Evolutionary conservation across 2,113 vertebrate genomes (phyloP).

Genomic region (Hassar affinis): DNA sequence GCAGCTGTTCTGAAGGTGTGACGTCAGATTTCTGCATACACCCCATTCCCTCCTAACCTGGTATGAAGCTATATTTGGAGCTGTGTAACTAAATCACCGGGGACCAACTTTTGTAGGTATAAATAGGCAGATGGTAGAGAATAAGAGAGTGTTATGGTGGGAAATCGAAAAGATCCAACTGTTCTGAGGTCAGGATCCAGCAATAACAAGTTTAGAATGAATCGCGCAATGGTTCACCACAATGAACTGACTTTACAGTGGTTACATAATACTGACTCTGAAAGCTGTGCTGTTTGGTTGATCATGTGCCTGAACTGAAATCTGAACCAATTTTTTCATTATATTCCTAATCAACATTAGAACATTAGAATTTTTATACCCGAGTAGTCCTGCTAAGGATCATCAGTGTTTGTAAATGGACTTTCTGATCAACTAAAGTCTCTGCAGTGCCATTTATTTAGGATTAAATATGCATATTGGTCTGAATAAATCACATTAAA

Average conservation of each 20-base stretch:
- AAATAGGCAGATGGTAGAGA: slow-evolving; percentile 65
- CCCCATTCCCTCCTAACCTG: slow-evolving; percentile 44
- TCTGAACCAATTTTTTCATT: not conserved
- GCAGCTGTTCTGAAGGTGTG: slow-evolving; percentile 66
- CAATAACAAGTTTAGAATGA: not conserved
- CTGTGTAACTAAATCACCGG: slow-evolving; percentile 67
- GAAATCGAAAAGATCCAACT: slow-evolving; percentile 49
- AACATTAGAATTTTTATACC: not conserved
- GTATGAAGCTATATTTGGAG: slow-evolving; percentile 71
- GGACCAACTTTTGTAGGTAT: slow-evolving; percentile 57
- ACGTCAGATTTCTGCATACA: slow-evolving; percentile 54
- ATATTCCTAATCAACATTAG: not conserved
- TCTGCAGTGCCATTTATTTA: not conserved
- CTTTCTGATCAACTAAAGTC: not conserved
- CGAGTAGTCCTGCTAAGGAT: not conserved
- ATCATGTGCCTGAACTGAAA: slow-evolving; percentile 17
- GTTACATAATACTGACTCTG: not conserved
- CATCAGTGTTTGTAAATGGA: not conserved
- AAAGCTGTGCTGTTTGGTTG: not conserved
- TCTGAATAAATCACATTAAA: slow-evolving; percentile 12
- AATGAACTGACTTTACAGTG: not conserved
- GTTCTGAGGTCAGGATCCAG: not conserved
- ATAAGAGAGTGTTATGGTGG: slow-evolving; percentile 50
- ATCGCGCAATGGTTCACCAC: not conserved
- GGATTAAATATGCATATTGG: not conserved